Percentiles rank a stretch among this genome's conserved stretches.
Conservation (phyloP, 2,888 invertebrate species). For the Tribolium freemani region DNA sequence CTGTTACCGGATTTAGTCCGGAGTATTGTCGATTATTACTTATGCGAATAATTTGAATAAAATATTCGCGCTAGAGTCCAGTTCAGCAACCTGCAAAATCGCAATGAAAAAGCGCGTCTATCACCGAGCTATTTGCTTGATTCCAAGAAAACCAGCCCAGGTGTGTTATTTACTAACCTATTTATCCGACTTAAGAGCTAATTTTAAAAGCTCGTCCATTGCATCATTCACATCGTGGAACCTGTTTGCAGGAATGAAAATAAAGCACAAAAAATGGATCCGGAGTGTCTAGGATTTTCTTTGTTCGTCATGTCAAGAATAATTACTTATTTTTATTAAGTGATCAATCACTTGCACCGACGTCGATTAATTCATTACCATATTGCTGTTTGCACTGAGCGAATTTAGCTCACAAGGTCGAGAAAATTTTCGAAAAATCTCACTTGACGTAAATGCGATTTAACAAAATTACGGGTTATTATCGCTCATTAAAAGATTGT, state of each 20-base stretch:
- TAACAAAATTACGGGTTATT: constrained; percentile 15
- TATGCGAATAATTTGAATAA: not conserved
- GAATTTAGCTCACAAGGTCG: not conserved
- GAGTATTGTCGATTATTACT: not conserved
- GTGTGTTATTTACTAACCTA: constrained; percentile 43
- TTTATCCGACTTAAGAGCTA: constrained; percentile 41
- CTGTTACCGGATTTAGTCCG: not conserved
- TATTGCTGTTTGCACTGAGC: not conserved
- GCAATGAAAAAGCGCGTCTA: not conserved
- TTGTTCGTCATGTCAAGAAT: not conserved
- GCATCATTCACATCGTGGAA: constrained; percentile 35
- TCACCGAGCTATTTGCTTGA: constrained; percentile 22
- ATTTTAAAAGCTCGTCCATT: constrained; percentile 39
- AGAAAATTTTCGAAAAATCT: not conserved
- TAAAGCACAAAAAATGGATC: not conserved
- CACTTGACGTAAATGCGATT: constrained; percentile 7
- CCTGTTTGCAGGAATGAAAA: constrained; percentile 28
- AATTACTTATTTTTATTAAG: not conserved
- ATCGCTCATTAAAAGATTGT: constrained; percentile 17
- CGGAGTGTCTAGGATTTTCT: not conserved
- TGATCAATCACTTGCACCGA: not conserved
- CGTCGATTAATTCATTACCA: not conserved
- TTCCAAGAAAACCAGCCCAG: constrained; percentile 34
- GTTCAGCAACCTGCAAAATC: too few relatives aligned
- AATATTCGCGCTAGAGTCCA: not conserved